A percentile compares a stretch with the other conserved stretches of the same genome.
Evolutionary conservation across 2,797 vertebrate genomes (phyloP).

Genomic region (Oophaga sylvatica): DNA sequence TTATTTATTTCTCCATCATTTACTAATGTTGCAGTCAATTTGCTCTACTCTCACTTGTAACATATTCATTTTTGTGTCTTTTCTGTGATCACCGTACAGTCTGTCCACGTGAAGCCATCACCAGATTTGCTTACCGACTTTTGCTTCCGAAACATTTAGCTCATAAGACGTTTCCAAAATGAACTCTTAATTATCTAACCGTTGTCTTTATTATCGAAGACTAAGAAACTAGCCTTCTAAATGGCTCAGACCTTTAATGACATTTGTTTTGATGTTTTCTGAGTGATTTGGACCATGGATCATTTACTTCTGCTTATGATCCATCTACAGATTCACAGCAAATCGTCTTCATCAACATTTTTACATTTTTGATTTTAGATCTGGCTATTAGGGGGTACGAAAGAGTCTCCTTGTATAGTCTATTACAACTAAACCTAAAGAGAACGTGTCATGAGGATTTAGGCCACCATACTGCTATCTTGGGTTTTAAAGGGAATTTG

Average conservation of each 20-base stretch:
- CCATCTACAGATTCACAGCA: neutral
- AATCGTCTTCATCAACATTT: neutral
- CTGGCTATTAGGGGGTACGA: too few species aligned
- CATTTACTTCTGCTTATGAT: slow-evolving; percentile 4
- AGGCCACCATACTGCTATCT: too few species aligned
- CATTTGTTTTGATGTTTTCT: slow-evolving; percentile 42
- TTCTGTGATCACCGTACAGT: neutral
- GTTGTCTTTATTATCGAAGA: slow-evolving; percentile 38
- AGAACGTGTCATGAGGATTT: too few species aligned
- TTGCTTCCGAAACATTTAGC: slow-evolving; percentile 57
- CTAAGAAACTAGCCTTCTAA: slow-evolving; percentile 38
- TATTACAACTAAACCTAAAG: too few species aligned
- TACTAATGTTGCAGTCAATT: slow-evolving; percentile 46
- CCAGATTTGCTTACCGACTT: neutral
- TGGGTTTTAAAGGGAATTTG: too few species aligned
- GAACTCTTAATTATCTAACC: slow-evolving; percentile 38
- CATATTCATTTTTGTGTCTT: slow-evolving; percentile 11
- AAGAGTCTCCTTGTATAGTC: neutral
- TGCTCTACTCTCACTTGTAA: slow-evolving; percentile 29
- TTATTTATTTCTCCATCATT: slow-evolving; percentile 54
- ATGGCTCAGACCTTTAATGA: slow-evolving; percentile 31
- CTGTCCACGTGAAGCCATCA: neutral
- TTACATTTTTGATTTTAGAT: neutral
- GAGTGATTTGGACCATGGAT: neutral
- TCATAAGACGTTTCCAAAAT: slow-evolving; percentile 28